These are phyloP conservation scores for Spisula solida DNA, from an alignment of 2,888 invertebrate species.

Conservation along the genomic window DNA sequence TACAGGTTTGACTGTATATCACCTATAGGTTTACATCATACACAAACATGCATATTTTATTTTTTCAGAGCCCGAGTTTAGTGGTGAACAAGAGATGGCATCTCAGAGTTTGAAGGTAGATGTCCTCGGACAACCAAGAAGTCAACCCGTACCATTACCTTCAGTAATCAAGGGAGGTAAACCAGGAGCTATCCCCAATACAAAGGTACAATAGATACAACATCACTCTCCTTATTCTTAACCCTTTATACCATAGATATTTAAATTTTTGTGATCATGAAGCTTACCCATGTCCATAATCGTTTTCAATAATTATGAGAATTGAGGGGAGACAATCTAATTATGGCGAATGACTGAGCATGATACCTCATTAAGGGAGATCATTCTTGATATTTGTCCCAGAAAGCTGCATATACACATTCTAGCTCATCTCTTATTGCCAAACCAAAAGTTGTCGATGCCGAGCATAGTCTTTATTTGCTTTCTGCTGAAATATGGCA, in stretches of 20 bases:
- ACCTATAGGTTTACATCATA: background rate
- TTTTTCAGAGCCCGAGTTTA: conserved; percentile 64
- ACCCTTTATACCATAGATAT: too few species aligned
- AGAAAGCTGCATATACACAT: background rate
- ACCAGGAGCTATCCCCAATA: conserved; percentile 84
- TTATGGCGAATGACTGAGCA: too few species aligned
- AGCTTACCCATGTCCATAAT: too few species aligned
- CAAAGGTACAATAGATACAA: conserved; percentile 74
- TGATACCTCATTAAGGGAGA: too few species aligned
- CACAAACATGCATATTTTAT: background rate
- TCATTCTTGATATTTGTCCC: background rate
- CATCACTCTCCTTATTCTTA: too few species aligned
- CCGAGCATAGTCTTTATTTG: too few species aligned
- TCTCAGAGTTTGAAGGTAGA: conserved; percentile 79
- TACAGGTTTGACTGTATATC: background rate
- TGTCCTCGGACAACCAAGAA: conserved; percentile 82
- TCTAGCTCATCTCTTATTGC: too few species aligned
- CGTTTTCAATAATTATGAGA: too few species aligned
- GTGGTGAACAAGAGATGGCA: conserved; percentile 72
- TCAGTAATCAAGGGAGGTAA: conserved; percentile 83
- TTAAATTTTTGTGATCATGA: too few species aligned
- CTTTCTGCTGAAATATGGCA: too few species aligned
- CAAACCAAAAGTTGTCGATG: too few species aligned
- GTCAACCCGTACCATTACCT: conserved; percentile 82
- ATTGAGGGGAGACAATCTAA: background rate